A percentile compares a stretch with the other conserved stretches of the same genome.
These are phyloP conservation scores for Ectropis grisescens DNA, from an alignment of 1,140 invertebrate genomes.

Conservation along the genomic window DNA sequence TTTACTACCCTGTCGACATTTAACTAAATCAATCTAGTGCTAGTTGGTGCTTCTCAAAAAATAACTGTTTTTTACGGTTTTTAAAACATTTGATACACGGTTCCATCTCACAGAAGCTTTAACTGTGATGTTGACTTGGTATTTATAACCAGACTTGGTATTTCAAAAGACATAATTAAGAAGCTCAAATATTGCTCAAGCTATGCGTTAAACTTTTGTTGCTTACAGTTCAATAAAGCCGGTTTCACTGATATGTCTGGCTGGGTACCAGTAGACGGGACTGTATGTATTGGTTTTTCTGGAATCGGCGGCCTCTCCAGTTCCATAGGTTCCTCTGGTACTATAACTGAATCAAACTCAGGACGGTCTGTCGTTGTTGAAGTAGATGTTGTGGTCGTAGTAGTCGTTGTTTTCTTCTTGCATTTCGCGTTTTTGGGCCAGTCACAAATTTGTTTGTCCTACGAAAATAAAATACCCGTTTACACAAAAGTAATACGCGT, in stretches of 20 bases:
- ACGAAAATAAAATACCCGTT: constrained; percentile 8
- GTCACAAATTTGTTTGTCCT: constrained; percentile 77
- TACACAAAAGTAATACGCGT: too few relatives aligned
- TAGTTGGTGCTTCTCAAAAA: too few relatives aligned
- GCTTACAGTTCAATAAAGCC: constrained; percentile 17
- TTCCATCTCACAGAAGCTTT: too few relatives aligned
- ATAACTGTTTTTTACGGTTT: too few relatives aligned
- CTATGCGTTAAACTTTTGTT: not conserved
- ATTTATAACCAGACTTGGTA: too few relatives aligned
- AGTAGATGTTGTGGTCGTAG: constrained; percentile 20
- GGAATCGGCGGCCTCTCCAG: constrained; percentile 6
- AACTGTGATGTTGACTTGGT: too few relatives aligned
- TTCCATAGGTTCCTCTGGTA: constrained; percentile 4
- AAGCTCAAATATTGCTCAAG: too few relatives aligned
- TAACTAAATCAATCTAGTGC: too few relatives aligned
- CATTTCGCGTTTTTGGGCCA: constrained; percentile 84
- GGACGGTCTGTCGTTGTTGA: constrained; percentile 16
- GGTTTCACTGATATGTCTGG: constrained; percentile 12
- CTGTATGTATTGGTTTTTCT: constrained; percentile 7
- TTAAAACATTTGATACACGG: too few relatives aligned
- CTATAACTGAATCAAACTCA: constrained; percentile 2
- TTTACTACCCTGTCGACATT: too few relatives aligned
- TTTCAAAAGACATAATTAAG: too few relatives aligned
- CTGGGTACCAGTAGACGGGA: constrained; percentile 10
- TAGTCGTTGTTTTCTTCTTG: constrained; percentile 24